Evolutionary conservation across 2,797 vertebrate genomes (phyloP).

Genomic region (Tiaroga cobitis): DNA sequence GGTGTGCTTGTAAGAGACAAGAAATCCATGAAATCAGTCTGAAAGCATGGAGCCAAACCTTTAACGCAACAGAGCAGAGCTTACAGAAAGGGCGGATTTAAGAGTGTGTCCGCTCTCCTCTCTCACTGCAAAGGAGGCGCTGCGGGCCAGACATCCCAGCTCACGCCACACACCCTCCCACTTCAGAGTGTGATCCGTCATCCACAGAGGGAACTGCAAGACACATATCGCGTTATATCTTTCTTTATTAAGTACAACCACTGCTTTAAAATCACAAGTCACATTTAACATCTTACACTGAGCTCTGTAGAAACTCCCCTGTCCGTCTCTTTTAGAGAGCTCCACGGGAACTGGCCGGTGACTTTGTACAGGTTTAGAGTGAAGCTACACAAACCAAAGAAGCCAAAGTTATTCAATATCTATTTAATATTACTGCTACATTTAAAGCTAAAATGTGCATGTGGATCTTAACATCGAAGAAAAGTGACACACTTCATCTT

Average conservation of each 20-base stretch:
- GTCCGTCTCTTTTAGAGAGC: slow-evolving; percentile 95
- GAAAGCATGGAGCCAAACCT: background rate
- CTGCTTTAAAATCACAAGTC: background rate
- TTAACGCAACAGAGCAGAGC: slow-evolving; percentile 10
- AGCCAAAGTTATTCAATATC: no score
- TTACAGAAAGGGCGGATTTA: slow-evolving; percentile 92
- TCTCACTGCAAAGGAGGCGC: slow-evolving; percentile 93
- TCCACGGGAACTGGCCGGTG: slow-evolving; percentile 97
- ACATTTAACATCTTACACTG: slow-evolving; percentile 78
- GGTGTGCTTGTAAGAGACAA: slow-evolving; percentile 81
- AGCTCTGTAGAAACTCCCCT: slow-evolving; percentile 89
- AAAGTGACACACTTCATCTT: background rate
- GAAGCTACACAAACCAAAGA: slow-evolving; percentile 75
- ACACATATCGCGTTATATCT: background rate
- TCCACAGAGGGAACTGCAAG: slow-evolving; percentile 88
- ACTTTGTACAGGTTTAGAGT: slow-evolving; percentile 94
- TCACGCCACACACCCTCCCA: slow-evolving; percentile 98
- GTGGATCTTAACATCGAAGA: background rate
- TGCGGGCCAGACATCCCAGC: slow-evolving; percentile 91
- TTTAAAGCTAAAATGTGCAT: background rate
- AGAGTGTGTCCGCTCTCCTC: slow-evolving; percentile 95
- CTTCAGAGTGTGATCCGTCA: slow-evolving; percentile 88
- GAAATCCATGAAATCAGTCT: slow-evolving; percentile 19
- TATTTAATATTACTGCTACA: background rate
- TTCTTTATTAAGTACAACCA: background rate